Evolutionary conservation across 2,888 invertebrate genomes (phyloP).

Genomic region (Catocala nupta): DNA sequence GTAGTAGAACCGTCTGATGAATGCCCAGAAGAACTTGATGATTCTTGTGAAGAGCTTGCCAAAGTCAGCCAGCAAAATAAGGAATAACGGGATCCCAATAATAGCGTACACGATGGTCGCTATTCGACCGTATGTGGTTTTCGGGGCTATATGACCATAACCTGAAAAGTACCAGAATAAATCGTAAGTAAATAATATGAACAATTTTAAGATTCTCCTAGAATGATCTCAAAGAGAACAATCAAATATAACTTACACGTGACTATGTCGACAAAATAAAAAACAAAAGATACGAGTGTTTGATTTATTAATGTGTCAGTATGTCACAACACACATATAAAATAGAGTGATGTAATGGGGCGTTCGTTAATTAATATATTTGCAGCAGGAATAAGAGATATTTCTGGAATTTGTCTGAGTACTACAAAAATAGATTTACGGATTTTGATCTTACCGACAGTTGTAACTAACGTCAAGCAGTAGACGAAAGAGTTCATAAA

Average conservation of each 20-base stretch:
- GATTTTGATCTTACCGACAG: slow-evolving; percentile 91
- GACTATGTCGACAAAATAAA: slow-evolving; percentile 3
- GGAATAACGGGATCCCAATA: slow-evolving; percentile 97
- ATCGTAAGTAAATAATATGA: no score
- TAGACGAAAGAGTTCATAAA: slow-evolving; percentile 95
- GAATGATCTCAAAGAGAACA: not conserved
- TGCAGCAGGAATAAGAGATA: not conserved
- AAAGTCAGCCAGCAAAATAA: slow-evolving; percentile 97
- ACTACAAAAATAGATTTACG: slow-evolving; percentile 8
- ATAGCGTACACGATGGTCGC: slow-evolving; percentile 97
- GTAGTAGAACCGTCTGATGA: slow-evolving; percentile 93
- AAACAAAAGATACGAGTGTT: slow-evolving; percentile 4
- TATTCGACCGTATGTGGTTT: slow-evolving; percentile 94
- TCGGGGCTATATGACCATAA: slow-evolving; percentile 98
- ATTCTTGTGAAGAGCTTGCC: slow-evolving; percentile 97
- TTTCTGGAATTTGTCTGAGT: not conserved
- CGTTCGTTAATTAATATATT: not conserved
- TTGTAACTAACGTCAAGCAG: slow-evolving; percentile 95
- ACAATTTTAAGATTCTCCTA: not conserved
- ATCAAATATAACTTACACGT: not conserved
- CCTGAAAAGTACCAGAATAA: slow-evolving; percentile 87
- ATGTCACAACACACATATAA: not conserved
- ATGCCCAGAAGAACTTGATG: slow-evolving; percentile 96
- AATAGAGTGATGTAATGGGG: not conserved
- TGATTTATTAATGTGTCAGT: not conserved